A percentile compares a stretch with the other conserved stretches of the same genome.
These are phyloP conservation scores for Scaptomyza cyrtandrae DNA, from an alignment of 2,888 invertebrate genomes.

Conservation along the genomic window DNA sequence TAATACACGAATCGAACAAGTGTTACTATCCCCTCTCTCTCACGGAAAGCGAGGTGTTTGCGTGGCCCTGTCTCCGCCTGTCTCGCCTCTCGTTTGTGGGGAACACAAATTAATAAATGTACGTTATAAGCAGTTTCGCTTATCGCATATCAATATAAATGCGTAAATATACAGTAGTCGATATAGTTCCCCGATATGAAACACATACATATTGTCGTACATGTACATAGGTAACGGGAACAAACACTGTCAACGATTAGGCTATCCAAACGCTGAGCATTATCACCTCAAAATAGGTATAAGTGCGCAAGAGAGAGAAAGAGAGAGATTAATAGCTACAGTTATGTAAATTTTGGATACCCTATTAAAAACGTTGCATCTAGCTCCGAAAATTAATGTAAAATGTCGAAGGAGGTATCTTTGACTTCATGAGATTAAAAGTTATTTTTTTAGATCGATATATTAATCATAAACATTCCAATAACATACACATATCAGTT, in stretches of 20 bases:
- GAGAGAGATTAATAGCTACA: background rate
- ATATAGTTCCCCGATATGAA: constrained; percentile 67
- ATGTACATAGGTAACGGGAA: constrained; percentile 16
- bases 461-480: background rate
- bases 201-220: constrained; percentile 23
- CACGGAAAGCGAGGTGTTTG: constrained; percentile 25
- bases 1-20: constrained; percentile 80
- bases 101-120: constrained; percentile 78
- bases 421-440: too few relatives aligned
- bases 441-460: too few relatives aligned
- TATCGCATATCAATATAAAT: constrained; percentile 80
- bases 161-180: constrained; percentile 82
- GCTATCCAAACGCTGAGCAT: constrained; percentile 27
- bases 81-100: background rate
- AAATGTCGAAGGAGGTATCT: too few relatives aligned
- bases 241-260: constrained; percentile 42
- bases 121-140: constrained; percentile 79
- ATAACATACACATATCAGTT: too few relatives aligned
- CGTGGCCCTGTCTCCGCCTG: constrained; percentile 7
- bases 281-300: constrained; percentile 34
- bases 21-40: constrained; percentile 62
- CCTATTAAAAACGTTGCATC: background rate
- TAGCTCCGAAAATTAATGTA: too few relatives aligned
- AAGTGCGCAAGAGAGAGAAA: background rate
- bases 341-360: constrained; percentile 45